These are phyloP conservation scores for Diaphora mendica DNA, from an alignment of 2,888 invertebrate species.

Conservation along the genomic window DNA sequence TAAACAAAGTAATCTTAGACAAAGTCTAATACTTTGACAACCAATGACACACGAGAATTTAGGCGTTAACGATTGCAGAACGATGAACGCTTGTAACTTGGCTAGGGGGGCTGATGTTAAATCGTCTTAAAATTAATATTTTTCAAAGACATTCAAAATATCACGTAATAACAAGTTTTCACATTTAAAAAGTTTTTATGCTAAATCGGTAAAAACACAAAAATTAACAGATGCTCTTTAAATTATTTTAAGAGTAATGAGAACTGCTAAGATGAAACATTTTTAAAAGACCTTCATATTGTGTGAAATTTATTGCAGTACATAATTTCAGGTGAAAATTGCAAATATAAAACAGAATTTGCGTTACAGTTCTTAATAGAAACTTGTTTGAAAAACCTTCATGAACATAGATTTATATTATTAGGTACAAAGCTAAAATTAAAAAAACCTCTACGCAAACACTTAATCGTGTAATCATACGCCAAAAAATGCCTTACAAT, in stretches of 20 bases:
- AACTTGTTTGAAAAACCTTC: neutral
- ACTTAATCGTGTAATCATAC: no score
- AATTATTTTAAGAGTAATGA: neutral
- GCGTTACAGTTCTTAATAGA: neutral
- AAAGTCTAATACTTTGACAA: no score
- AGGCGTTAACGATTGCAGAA: no score
- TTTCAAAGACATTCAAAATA: neutral
- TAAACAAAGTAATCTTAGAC: no score
- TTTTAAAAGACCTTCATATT: constrained; percentile 10
- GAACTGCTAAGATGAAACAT: neutral
- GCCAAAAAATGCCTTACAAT: no score
- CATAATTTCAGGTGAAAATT: constrained; percentile 8
- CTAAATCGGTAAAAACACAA: neutral
- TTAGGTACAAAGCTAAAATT: no score
- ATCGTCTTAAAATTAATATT: neutral
- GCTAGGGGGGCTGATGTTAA: no score
- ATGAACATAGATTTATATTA: neutral
- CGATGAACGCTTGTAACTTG: no score
- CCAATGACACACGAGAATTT: no score
- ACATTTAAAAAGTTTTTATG: neutral
- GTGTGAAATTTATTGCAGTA: constrained; percentile 9
- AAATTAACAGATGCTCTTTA: neutral
- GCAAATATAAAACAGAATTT: neutral
- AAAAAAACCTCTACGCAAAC: no score
- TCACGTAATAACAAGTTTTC: neutral